Evolutionary conservation across 2,797 vertebrate species (phyloP).

Genomic region (Euphonia xanthogaster): DNA sequence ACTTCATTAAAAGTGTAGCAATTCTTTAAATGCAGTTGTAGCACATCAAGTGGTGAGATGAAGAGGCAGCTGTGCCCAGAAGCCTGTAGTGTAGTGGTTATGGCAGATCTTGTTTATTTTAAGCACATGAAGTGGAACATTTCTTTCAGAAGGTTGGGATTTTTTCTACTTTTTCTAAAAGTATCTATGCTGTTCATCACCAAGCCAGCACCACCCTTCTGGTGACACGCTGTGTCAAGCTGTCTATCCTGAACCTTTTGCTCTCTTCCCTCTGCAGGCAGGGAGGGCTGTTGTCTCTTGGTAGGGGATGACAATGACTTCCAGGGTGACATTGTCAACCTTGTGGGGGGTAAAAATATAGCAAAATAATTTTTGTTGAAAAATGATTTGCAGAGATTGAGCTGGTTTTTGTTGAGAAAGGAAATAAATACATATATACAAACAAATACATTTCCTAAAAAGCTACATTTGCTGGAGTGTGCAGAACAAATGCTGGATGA

Average conservation of each 20-base stretch:
- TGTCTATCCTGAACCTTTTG: not conserved
- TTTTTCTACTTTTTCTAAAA: not conserved
- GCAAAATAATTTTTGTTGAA: not conserved
- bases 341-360: rapidly evolving
- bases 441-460: not conserved
- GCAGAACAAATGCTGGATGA: not conserved
- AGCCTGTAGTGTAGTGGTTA: not conserved
- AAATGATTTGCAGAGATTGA: not conserved
- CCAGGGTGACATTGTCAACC: not conserved
- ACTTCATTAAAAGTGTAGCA: not conserved
- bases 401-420: not conserved
- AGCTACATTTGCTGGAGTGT: not conserved
- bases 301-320: not conserved
- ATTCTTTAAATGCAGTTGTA: not conserved
- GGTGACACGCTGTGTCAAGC: rapidly evolving
- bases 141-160: not conserved
- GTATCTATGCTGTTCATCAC: rapidly evolving
- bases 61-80: not conserved
- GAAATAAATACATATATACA: not conserved
- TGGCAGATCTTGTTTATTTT: not conserved
- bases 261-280: not conserved
- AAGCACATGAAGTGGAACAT: not conserved
- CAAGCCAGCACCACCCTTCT: not conserved
- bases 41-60: not conserved
- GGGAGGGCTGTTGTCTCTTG: not conserved